phyloP scores from a whole-genome alignment of 2,797 vertebrate genomes.

The Phoeniculus purpureus region DNA sequence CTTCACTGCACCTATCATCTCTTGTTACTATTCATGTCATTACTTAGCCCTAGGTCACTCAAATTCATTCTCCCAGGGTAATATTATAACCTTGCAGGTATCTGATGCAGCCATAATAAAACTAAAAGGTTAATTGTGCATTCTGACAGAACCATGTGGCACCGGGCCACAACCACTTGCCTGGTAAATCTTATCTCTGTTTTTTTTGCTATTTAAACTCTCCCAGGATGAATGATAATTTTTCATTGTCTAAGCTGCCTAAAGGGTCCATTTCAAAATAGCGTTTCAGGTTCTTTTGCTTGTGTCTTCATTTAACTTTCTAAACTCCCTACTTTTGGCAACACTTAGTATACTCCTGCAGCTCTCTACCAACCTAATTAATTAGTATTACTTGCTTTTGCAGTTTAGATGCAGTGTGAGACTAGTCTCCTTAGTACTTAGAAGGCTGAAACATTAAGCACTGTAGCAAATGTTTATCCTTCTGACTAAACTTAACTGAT shows the following conservation, averaged over 20 bases:
- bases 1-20: slow-evolving; percentile 24
- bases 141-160: slow-evolving; percentile 47
- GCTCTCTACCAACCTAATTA: slow-evolving; percentile 18
- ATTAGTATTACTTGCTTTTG: slow-evolving; percentile 41
- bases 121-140: slow-evolving; percentile 71
- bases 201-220: slow-evolving; percentile 53
- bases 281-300: slow-evolving; percentile 26
- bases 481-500: not conserved
- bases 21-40: slow-evolving; percentile 55
- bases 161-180: slow-evolving; percentile 44
- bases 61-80: slow-evolving; percentile 59
- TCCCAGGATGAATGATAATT: slow-evolving; percentile 28
- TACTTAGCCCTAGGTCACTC: slow-evolving; percentile 41
- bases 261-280: slow-evolving; percentile 58
- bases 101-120: slow-evolving; percentile 51
- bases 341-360: slow-evolving; percentile 33
- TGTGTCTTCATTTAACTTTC: slow-evolving; percentile 30
- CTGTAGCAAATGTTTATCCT: not conserved
- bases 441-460: not conserved
- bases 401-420: slow-evolving; percentile 25
- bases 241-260: slow-evolving; percentile 46
- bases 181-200: slow-evolving; percentile 40
- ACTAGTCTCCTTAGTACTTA: not conserved
- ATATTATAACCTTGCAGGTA: slow-evolving; percentile 56
- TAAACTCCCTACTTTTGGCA: slow-evolving; percentile 32